Base-by-base conservation (phyloP, 2,113 vertebrate species). In the Nicator chloris region DNA sequence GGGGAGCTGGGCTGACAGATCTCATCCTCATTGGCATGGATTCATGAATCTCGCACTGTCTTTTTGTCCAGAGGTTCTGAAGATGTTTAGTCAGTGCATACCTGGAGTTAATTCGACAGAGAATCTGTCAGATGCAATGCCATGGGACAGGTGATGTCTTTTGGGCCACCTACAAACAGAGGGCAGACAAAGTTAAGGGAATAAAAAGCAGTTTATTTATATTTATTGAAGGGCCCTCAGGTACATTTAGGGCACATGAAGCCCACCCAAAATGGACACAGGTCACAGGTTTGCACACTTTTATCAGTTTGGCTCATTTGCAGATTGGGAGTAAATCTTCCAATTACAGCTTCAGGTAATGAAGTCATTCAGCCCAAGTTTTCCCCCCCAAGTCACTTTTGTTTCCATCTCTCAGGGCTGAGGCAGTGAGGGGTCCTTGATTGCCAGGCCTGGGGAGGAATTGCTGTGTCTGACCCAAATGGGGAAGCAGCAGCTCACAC, bases 81-180 rank as follows among this genome's bases (percentile, higher is more conserved):
- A 49, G 88, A 23, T 93, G 86, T 94, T 95, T 94, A 44, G 92
- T 71, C 80, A 92, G 72, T 37, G 86, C 96, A 93, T 94, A 95
- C 80, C 86, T 84, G 60, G 47, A 78, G 80, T 94, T 93, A 91
- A 96, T 64, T 75, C 56, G 37, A n/a, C 12, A 27, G 88, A 28
- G 56, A 81, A 56, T 19, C 60, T 63, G 91, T 56, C 47, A 78
- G 83, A 86, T 18, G 7, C 50, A 6, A 14, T 2, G 6, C 47
- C 68, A 50, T 65, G 95, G 88, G 80, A 80, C 28, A 0, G 50
- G 61, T 44, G 49, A 6, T 30, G 60, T 15, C 28, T n/a, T 44
- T n/a, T 10, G 11, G 37, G 30, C 19, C 5, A 9, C 60, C 39
- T 15, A 28, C 64, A 53, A 64, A 13, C 31, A 28, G 11, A 42